These are phyloP conservation scores for Tetranychus truncatus DNA, from an alignment of 2,888 invertebrate genomes.

Conservation along the genomic window DNA sequence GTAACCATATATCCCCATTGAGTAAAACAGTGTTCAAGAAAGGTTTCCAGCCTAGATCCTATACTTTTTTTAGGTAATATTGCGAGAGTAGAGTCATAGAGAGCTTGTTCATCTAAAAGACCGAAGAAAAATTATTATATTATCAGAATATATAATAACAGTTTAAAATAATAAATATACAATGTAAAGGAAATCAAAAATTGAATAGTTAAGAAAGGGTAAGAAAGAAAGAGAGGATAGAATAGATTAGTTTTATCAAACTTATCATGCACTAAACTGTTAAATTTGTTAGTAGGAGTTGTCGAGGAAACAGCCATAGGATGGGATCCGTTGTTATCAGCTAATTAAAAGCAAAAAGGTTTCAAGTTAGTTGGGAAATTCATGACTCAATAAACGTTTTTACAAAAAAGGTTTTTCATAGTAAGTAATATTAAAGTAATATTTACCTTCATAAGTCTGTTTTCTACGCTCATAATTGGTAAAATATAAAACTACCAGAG, in stretches of 20 bases:
- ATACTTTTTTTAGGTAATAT: constrained; percentile 33
- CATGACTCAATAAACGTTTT: too few relatives aligned
- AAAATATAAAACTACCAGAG: constrained; percentile 10
- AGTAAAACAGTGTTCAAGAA: background rate
- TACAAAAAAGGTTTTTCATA: too few relatives aligned
- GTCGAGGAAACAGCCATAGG: background rate
- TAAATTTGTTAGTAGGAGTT: background rate
- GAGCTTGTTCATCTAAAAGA: background rate
- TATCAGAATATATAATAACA: too few relatives aligned
- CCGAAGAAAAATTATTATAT: too few relatives aligned
- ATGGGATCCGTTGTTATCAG: constrained; percentile 7
- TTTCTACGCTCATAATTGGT: background rate
- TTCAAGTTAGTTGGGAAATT: background rate
- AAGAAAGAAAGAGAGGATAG: background rate
- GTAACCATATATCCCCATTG: background rate
- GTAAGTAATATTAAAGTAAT: too few relatives aligned
- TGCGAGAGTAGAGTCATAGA: too few relatives aligned
- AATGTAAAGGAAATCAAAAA: too few relatives aligned
- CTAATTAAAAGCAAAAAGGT: background rate
- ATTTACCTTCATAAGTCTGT: background rate
- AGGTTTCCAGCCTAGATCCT: background rate
- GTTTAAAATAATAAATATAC: too few relatives aligned
- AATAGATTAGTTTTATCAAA: background rate
- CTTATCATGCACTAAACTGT: background rate
- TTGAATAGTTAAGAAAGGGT: background rate